These are phyloP conservation scores for Pachymerium ferrugineum DNA, from an alignment of 2,888 invertebrate genomes.

Conservation along the genomic window DNA sequence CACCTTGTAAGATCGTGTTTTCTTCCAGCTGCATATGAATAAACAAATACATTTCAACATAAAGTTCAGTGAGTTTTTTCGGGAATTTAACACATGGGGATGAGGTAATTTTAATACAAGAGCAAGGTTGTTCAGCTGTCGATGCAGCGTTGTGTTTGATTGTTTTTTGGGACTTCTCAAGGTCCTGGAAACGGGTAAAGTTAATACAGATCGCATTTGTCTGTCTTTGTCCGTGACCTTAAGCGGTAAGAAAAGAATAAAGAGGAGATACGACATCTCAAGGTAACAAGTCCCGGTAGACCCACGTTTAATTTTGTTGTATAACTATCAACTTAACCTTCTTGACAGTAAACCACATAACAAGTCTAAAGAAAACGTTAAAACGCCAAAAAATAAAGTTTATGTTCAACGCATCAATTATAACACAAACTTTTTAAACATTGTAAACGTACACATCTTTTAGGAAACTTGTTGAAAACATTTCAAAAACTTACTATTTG, in stretches of 20 bases:
- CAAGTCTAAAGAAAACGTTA: no score
- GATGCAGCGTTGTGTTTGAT: no score
- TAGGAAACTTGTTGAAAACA: background rate
- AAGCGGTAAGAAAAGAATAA: background rate
- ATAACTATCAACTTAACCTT: background rate
- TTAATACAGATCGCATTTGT: background rate
- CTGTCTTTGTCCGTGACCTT: background rate
- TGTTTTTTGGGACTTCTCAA: no score
- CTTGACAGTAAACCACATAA: background rate
- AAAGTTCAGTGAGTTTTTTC: background rate
- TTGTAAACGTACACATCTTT: no score
- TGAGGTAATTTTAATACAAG: no score
- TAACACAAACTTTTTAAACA: no score
- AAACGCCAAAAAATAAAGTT: no score
- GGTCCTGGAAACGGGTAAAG: background rate
- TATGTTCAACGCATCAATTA: no score
- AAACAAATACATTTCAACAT: background rate
- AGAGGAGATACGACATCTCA: background rate
- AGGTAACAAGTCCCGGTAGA: background rate
- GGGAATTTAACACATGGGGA: background rate
- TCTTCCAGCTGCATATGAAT: constrained; percentile 64
- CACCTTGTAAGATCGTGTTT: constrained; percentile 72
- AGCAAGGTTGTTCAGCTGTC: no score
- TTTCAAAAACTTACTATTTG: background rate
- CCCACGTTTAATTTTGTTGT: no score